phyloP scores from a whole-genome alignment of 1,140 invertebrate species.

The Solenopsis invicta region DNA sequence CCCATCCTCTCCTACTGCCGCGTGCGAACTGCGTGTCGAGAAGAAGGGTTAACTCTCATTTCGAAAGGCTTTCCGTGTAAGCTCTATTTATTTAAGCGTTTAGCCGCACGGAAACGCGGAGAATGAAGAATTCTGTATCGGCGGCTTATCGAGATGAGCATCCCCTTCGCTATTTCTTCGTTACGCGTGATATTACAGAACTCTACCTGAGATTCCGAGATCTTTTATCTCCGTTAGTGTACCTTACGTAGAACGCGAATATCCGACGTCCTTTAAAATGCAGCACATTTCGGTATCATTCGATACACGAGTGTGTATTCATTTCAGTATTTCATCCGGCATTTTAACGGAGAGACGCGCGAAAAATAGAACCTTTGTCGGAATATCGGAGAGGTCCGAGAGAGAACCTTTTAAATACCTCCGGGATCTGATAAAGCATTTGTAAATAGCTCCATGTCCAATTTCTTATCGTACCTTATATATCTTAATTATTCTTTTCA shows the following conservation, averaged over 20 bases:
- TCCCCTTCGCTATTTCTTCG: not conserved
- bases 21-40: slow-evolving; percentile 23
- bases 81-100: slow-evolving; percentile 43
- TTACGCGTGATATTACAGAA: not conserved
- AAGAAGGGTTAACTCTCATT: slow-evolving; percentile 39
- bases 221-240: not conserved
- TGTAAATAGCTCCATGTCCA: not conserved
- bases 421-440: not conserved
- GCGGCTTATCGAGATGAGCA: not conserved
- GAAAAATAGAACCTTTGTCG: not conserved
- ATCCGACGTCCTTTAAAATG: not conserved
- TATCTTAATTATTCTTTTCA: not conserved
- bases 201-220: not conserved
- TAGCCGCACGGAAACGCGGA: not conserved
- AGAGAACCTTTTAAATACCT: not conserved
- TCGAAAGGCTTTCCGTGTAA: slow-evolving; percentile 51
- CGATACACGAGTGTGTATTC: not conserved
- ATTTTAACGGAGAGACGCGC: not conserved
- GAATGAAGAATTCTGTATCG: not conserved
- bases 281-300: not conserved
- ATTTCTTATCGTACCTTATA: not conserved
- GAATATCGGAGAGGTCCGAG: not conserved
- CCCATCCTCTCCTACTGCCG: not conserved
- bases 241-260: not conserved
- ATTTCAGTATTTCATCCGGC: not conserved